Evolutionary conservation across 2,797 vertebrate genomes (phyloP), one percentile per base, ranked within the genome.

Genomic region (Anas capensis): DNA sequence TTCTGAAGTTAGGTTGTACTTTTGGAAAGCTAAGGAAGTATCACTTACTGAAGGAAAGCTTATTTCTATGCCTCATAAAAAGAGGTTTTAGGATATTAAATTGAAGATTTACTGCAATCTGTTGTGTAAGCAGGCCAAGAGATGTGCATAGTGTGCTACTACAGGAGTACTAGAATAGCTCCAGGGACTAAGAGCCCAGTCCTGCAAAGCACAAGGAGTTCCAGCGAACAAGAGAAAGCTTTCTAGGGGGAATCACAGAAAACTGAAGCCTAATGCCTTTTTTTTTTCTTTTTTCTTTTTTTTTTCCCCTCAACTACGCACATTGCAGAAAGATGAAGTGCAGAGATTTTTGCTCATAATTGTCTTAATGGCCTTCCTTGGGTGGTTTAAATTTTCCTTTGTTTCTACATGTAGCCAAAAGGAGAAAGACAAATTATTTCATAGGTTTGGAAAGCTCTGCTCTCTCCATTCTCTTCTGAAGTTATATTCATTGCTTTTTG

Each of bases 11-110:
- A 87, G 51, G 34, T 56, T 72, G 68, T 57, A 42, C 64, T 93
- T 96, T 93, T 92, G 75, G 71, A 92, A 94, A 66, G 75, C 78
- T 56, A 61, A 93, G 60, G 34, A 91, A 82, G 36, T 60, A 82
- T 82, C 86, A 46, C 81, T 94, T 89, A 82, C 16, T 87, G 82
- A 85, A 94, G 82, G 71, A 91, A 92, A 85, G 20, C 48, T 92
- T 82, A 85, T 89, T 93, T 88, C 90, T 80, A 46, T 73, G 84
- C 81, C 91, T 92, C 79, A 68, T 94, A 40, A 66, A 80, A 68
- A 88, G 65, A 14, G 14, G 33, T 5, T 79, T 95, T 90, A 89
- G 64, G 57, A 85, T 81, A 60, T 89, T 82, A 91, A 86, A 86
- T 20, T 71, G 69, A 81, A 93, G 78, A 94, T 94, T 92, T 92